phyloP scores from a whole-genome alignment of 2,113 vertebrate species.

The Cariama cristata region DNA sequence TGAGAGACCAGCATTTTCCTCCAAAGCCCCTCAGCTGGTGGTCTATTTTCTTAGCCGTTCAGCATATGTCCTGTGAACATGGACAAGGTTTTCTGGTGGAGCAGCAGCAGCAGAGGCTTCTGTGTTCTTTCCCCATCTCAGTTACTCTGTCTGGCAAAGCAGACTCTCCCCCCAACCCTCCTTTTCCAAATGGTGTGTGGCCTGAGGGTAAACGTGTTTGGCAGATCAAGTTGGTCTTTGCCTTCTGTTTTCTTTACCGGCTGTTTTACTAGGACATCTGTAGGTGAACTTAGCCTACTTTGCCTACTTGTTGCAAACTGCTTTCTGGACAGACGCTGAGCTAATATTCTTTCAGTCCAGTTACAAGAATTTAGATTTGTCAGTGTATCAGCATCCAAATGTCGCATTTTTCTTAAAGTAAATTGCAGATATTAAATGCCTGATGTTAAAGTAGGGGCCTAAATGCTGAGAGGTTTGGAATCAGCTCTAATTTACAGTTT shows the following conservation, averaged over 20 bases:
- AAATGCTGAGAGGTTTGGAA: not conserved
- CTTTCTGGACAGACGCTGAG: not conserved
- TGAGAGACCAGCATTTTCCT: fast-evolving
- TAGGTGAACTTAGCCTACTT: constrained; percentile 32
- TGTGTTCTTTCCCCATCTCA: not conserved
- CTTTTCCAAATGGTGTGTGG: not conserved
- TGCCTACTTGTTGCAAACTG: not conserved
- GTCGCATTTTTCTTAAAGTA: not conserved
- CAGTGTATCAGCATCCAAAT: not conserved
- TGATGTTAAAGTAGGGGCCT: not conserved
- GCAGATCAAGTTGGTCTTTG: constrained; percentile 17
- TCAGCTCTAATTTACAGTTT: not conserved
- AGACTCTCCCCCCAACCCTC: not conserved
- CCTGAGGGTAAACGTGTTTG: constrained; percentile 28
- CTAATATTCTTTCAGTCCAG: not conserved
- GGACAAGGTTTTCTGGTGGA: not conserved
- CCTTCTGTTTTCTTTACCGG: not conserved
- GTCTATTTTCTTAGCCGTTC: not conserved
- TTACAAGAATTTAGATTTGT: not conserved
- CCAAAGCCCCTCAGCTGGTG: not conserved
- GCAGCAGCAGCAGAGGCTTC: not conserved
- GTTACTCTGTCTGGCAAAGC: not conserved
- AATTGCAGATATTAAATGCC: not conserved
- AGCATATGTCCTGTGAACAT: not conserved
- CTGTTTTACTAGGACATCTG: not conserved